phyloP scores from a whole-genome alignment of 1,140 invertebrate species.

The Ectropis grisescens region DNA sequence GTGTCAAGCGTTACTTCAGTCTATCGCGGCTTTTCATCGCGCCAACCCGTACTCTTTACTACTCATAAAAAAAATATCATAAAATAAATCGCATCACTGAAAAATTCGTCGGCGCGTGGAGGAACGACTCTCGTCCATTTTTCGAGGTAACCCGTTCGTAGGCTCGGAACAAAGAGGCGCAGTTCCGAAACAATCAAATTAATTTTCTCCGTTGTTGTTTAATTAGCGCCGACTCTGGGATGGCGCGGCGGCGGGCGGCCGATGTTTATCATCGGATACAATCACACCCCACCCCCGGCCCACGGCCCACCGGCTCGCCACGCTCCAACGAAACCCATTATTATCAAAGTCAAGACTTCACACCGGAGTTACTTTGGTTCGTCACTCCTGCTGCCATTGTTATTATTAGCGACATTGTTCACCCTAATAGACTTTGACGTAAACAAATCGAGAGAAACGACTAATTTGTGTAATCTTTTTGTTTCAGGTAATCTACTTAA shows the following conservation, averaged over 20 bases:
- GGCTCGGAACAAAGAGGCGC: slow-evolving; percentile 49
- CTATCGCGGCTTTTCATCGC: neutral
- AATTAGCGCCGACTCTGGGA: slow-evolving; percentile 60
- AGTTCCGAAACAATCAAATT: slow-evolving; percentile 65
- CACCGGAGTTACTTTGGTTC: slow-evolving; percentile 63
- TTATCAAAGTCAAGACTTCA: slow-evolving; percentile 63
- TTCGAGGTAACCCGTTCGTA: slow-evolving; percentile 41
- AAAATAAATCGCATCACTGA: slow-evolving; percentile 30
- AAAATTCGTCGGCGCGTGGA: slow-evolving; percentile 6
- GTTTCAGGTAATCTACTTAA: slow-evolving; percentile 44
- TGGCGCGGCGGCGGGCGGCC: slow-evolving; percentile 53
- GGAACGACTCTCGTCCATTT: too few relatives aligned
- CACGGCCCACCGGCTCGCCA: slow-evolving; percentile 11
- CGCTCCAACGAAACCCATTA: slow-evolving; percentile 51
- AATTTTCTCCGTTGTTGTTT: slow-evolving; percentile 66
- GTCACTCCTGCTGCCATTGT: slow-evolving; percentile 52
- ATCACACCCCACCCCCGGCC: slow-evolving; percentile 34
- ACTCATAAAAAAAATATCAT: slow-evolving; percentile 2
- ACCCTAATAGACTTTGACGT: slow-evolving; percentile 36
- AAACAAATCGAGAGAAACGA: slow-evolving; percentile 37
- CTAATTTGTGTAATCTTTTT: slow-evolving; percentile 45
- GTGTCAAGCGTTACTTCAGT: slow-evolving; percentile 36
- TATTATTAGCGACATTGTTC: slow-evolving; percentile 56
- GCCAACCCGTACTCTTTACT: too few relatives aligned
- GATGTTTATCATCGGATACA: slow-evolving; percentile 67